Conservation (phyloP, 2,113 vertebrate species). For the Xiphophorus maculatus region DNA sequence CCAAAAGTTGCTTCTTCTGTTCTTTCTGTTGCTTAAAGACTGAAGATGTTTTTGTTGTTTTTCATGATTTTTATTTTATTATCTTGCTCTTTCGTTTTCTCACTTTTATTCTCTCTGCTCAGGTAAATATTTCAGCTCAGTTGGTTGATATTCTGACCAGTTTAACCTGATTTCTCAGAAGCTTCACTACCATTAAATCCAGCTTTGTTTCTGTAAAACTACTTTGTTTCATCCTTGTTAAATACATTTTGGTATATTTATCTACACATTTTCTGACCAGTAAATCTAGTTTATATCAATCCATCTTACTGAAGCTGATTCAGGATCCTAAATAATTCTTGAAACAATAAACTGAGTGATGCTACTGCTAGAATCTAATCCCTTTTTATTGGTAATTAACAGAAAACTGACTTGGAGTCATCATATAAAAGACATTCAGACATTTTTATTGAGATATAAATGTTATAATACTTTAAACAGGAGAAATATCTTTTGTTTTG, state of each 20-base stretch:
- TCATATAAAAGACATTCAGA: not conserved
- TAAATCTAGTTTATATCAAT: not conserved
- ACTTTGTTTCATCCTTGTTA: not conserved
- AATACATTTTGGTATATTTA: not conserved
- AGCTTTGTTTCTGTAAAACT: not conserved
- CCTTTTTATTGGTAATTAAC: not conserved
- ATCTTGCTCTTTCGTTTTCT: not conserved
- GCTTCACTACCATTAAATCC: not conserved
- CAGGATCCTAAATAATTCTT: not conserved
- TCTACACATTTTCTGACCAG: not conserved
- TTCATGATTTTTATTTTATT: too few relatives aligned
- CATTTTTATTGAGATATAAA: not conserved
- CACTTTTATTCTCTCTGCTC: not conserved
- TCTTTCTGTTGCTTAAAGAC: not conserved
- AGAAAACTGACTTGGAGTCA: not conserved
- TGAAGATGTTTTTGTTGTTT: too few relatives aligned
- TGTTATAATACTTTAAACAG: not conserved
- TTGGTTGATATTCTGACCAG: not conserved
- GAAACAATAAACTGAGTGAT: not conserved
- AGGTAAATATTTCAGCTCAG: too few relatives aligned
- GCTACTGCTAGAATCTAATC: not conserved
- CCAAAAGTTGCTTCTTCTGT: fast-evolving
- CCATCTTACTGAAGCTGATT: not conserved
- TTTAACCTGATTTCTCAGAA: not conserved
- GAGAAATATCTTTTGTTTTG: not conserved